phyloP scores from a whole-genome alignment of 2,113 vertebrate genomes.

The Oxygymnocypris stewartii region DNA sequence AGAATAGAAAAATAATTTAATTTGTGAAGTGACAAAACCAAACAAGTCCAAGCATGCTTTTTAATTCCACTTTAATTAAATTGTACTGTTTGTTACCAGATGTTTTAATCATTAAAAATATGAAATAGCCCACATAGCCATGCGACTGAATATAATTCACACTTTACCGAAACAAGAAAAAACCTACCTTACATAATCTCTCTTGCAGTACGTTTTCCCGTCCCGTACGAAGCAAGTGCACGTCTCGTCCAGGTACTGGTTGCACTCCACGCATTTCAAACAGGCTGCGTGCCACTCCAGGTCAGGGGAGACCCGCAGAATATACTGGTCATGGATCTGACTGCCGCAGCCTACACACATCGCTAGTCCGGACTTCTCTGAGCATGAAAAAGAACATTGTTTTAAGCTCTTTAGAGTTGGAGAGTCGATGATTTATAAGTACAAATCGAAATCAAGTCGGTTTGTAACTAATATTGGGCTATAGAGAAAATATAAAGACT shows the following conservation, averaged over 20 bases:
- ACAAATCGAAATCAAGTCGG: not conserved
- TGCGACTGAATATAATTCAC: not conserved
- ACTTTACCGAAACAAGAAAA: not conserved
- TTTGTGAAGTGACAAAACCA: not conserved
- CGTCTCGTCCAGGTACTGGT: slow-evolving; percentile 92
- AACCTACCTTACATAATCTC: slow-evolving; percentile 91
- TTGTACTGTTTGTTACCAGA: not conserved
- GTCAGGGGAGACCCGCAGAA: slow-evolving; percentile 94
- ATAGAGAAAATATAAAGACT: not conserved
- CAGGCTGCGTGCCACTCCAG: slow-evolving; percentile 98
- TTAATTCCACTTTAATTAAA: not conserved
- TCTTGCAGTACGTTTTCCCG: slow-evolving; percentile 96
- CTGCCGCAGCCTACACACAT: slow-evolving; percentile 97
- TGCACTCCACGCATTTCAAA: slow-evolving; percentile 94
- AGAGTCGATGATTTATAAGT: not conserved
- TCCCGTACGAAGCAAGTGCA: slow-evolving; percentile 97
- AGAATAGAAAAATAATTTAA: not conserved
- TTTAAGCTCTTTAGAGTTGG: not conserved
- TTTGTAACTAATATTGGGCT: not conserved
- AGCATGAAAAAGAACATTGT: slow-evolving; percentile 19
- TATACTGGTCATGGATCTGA: slow-evolving; percentile 96
- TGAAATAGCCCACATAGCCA: not conserved
- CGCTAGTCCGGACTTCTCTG: slow-evolving; percentile 92
- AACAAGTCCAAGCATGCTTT: not conserved
- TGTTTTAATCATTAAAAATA: not conserved